Percentiles rank a stretch among this genome's conserved stretches.
Evolutionary conservation across 1,140 invertebrate genomes (phyloP).

Genomic region (Lasioglossum baleicum): DNA sequence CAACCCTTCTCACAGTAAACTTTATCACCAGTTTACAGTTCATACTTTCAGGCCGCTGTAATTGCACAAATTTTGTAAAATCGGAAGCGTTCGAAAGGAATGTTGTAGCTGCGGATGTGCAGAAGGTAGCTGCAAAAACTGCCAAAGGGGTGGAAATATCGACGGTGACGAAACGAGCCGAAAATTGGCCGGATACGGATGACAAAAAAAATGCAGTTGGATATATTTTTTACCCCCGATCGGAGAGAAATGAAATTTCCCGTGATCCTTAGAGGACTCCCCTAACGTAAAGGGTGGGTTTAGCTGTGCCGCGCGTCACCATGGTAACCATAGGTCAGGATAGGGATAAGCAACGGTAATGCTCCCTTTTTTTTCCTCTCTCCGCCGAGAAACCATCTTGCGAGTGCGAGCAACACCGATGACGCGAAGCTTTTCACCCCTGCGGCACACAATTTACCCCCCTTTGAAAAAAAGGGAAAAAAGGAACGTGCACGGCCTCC

Average conservation of each 20-base stretch:
- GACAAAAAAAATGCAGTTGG: slow-evolving; percentile 36
- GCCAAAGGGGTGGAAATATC: slow-evolving; percentile 6
- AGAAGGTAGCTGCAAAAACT: neutral
- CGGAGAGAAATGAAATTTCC: slow-evolving; percentile 60
- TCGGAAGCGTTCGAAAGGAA: no score
- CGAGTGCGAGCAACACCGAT: slow-evolving; percentile 48
- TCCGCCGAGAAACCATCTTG: slow-evolving; percentile 69
- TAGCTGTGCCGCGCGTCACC: slow-evolving; percentile 53
- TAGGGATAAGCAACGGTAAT: slow-evolving; percentile 66
- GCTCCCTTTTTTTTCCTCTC: slow-evolving; percentile 49
- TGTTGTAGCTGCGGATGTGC: neutral
- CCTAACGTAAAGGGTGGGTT: slow-evolving; percentile 63
- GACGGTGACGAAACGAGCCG: neutral
- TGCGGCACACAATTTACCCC: slow-evolving; percentile 30
- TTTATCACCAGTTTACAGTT: neutral
- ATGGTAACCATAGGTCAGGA: slow-evolving; percentile 67
- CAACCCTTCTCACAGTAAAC: neutral
- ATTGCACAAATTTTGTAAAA: neutral
- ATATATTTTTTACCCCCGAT: slow-evolving; percentile 46
- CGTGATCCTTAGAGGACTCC: slow-evolving; percentile 55
- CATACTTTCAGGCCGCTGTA: neutral
- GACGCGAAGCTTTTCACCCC: slow-evolving; percentile 50
- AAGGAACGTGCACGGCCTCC: slow-evolving; percentile 15
- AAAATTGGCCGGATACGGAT: slow-evolving; percentile 36
- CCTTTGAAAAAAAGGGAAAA: slow-evolving; percentile 12